phyloP scores from a whole-genome alignment of 2,888 invertebrate genomes.

The Cotesia congregata region DNA sequence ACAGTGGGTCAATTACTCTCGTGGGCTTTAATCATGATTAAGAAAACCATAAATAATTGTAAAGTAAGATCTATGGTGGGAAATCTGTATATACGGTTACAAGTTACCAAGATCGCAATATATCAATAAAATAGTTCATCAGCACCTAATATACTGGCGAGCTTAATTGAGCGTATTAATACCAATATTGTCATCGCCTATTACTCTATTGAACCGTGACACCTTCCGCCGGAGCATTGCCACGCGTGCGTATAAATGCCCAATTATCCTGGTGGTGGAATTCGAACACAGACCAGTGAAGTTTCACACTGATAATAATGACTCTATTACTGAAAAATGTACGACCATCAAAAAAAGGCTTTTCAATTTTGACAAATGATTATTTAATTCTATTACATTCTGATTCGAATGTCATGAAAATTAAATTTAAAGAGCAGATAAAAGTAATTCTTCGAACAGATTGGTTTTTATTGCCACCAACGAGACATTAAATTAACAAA shows the following conservation, averaged over 20 bases:
- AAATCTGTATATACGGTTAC: too few relatives aligned
- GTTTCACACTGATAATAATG: not conserved
- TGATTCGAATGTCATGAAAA: not conserved
- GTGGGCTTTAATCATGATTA: too few relatives aligned
- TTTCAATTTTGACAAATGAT: too few relatives aligned
- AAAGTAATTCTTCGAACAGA: not conserved
- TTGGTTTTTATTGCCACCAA: not conserved
- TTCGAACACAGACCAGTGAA: not conserved
- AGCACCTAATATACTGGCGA: not conserved
- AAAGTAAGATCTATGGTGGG: too few relatives aligned
- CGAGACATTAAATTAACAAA: not conserved
- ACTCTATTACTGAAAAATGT: too few relatives aligned
- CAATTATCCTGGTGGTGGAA: not conserved
- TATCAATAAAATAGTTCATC: not conserved
- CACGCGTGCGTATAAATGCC: not conserved
- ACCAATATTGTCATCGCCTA: not conserved
- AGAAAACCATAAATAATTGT: too few relatives aligned
- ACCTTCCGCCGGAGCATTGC: not conserved
- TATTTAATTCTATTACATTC: too few relatives aligned
- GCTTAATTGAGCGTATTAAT: not conserved
- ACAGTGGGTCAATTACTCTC: too few relatives aligned
- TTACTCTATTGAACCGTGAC: not conserved
- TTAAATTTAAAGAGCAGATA: not conserved
- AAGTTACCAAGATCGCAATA: not conserved
- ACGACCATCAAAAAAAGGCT: too few relatives aligned